Base-by-base conservation (phyloP, 2,113 vertebrate genomes). In the Galeopterus variegatus region DNA sequence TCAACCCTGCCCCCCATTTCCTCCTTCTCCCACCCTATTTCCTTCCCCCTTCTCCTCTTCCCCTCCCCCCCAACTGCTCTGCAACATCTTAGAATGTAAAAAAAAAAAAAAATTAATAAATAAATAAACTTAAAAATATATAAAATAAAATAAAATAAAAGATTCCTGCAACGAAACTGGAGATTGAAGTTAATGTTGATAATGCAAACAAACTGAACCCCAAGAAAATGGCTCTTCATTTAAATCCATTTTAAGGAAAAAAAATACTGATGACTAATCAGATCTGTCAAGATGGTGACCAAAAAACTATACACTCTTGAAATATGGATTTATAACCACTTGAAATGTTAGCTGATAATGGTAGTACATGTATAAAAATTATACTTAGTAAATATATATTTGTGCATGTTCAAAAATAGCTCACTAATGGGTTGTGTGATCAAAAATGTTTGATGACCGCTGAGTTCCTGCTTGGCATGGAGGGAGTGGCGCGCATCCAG, bases 81-180 rank as follows among this genome's bases (percentile, higher is more conserved):
- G 41, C 41, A 41, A 41, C 41, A 41, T 41, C 41, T 41, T 41
- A 41, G 41, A 41, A 41, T 41, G 41, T 41, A 41, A 41, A 41
- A 41, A 41, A 41, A 41, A 41, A 41, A 41, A 41, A 41, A 41
- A 3, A 41, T 41, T 41, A 41, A 41, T 41, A 41, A 41, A 41
- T 41, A 41, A 4, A 41, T 41, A 41, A 41, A 41, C 4, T 41
- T 41, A 41, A 41, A 41, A 41, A 41, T 3, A 41, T 3, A 41
- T 0, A 26, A 92, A 95, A 93, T 0, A 26, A 92, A 95, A 93
- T 0, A 26, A 92, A 95, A 93, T 0, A 26, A 92, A 95, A 93
- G 15, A 86, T 18, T 94, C n/a, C 31, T 70, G 60, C 33, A 94
- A 89, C 81, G 79, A 76, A 41, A 76, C 69, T 45, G 18, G 28